Conservation (phyloP, 2,888 invertebrate genomes). For the Rotaria magnacalcarata region DNA sequence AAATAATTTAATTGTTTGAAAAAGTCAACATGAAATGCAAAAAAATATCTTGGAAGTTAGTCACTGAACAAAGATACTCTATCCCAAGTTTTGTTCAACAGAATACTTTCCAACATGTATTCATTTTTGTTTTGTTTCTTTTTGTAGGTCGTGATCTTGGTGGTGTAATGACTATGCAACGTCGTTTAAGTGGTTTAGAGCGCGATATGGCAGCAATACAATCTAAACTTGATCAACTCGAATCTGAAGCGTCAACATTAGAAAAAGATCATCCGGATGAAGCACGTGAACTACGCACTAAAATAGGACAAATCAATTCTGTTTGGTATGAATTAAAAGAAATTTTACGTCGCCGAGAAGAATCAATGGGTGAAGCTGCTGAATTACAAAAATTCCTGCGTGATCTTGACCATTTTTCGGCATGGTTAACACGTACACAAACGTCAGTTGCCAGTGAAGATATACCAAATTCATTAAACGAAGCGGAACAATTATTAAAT, state of each 20-base stretch:
- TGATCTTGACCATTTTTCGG: slow-evolving; percentile 89
- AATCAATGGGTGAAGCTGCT: slow-evolving; percentile 95
- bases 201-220: slow-evolving; percentile 96
- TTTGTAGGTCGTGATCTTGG: slow-evolving; percentile 69
- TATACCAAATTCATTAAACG: slow-evolving; percentile 62
- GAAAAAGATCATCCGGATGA: slow-evolving; percentile 47
- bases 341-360: slow-evolving; percentile 77
- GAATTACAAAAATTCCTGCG: slow-evolving; percentile 80
- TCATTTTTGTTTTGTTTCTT: background rate
- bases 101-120: background rate
- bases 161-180: slow-evolving; percentile 89
- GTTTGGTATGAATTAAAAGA: slow-evolving; percentile 95
- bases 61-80: background rate
- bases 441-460: slow-evolving; percentile 68
- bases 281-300: slow-evolving; percentile 79
- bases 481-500: slow-evolving; percentile 90
- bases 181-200: slow-evolving; percentile 94
- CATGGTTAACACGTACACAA: slow-evolving; percentile 94
- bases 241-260: slow-evolving; percentile 48
- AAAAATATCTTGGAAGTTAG: background rate
- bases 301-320: slow-evolving; percentile 80
- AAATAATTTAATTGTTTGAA: background rate
- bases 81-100: slow-evolving; percentile 7
- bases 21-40: background rate
- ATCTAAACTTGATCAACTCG: slow-evolving; percentile 66